Percentiles rank a stretch among this genome's conserved stretches.
These are phyloP conservation scores for Dromaius novaehollandiae DNA, from an alignment of 2,113 vertebrate genomes.

Conservation along the genomic window DNA sequence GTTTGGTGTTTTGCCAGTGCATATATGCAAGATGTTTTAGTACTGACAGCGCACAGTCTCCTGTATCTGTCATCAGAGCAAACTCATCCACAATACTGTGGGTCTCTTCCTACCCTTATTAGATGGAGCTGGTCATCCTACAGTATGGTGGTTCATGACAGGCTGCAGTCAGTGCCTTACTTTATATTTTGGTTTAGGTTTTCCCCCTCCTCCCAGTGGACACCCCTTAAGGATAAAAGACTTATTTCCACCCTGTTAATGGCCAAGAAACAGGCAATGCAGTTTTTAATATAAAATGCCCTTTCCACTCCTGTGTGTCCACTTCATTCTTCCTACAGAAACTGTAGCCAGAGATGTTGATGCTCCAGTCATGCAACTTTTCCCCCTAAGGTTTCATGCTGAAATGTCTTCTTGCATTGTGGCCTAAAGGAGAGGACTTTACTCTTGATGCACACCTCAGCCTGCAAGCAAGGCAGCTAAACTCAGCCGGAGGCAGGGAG, in stretches of 20 bases:
- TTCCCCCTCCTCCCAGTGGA: neutral
- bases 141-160: neutral
- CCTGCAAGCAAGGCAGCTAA: neutral
- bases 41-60: neutral
- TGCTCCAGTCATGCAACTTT: neutral
- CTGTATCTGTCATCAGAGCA: neutral
- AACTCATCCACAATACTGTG: neutral
- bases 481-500: neutral
- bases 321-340: neutral
- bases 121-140: neutral
- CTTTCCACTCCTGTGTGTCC: neutral
- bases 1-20: neutral
- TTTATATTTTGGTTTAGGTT: neutral
- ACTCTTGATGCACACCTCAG: neutral
- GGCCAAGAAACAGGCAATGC: neutral
- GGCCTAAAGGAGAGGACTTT: neutral
- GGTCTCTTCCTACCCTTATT: neutral
- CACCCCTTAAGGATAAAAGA: neutral
- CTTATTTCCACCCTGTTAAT: neutral
- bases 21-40: neutral
- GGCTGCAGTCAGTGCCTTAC: neutral
- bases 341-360: fast-evolving
- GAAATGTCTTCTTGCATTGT: neutral
- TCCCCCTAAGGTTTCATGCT: neutral
- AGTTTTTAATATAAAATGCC: neutral